These are phyloP conservation scores for Pampus argenteus DNA, from an alignment of 2,797 vertebrate species.

Conservation along the genomic window DNA sequence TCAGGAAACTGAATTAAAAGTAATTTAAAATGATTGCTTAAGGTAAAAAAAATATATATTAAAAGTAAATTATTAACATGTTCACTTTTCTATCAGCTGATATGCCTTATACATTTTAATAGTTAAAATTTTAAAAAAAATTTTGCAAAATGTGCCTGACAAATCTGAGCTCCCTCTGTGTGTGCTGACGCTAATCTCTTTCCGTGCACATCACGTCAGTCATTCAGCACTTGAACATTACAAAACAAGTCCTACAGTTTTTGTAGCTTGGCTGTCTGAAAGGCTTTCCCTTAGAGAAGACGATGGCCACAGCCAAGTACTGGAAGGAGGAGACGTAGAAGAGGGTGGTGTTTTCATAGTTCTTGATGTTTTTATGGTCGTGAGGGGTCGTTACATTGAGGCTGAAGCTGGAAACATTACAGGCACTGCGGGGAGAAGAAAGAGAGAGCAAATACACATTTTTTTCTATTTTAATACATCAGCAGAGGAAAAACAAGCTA, in stretches of 20 bases:
- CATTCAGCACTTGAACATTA: background rate
- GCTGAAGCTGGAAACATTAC: slow-evolving; percentile 79
- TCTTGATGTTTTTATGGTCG: slow-evolving; percentile 88
- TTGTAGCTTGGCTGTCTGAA: slow-evolving; percentile 97
- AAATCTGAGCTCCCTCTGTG: background rate
- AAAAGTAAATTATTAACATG: background rate
- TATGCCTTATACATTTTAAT: background rate
- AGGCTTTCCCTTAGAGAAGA: slow-evolving; percentile 97
- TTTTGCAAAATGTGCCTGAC: background rate
- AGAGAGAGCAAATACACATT: background rate
- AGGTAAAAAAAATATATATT: background rate
- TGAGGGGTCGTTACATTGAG: slow-evolving; percentile 80
- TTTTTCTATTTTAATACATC: background rate
- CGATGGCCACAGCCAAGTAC: slow-evolving; percentile 94
- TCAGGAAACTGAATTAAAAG: too few relatives aligned
- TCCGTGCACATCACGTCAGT: background rate
- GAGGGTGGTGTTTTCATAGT: slow-evolving; percentile 96
- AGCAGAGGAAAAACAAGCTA: background rate
- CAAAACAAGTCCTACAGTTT: slow-evolving; percentile 88
- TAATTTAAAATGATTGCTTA: background rate
- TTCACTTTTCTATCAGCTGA: background rate
- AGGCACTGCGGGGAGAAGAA: slow-evolving; percentile 81
- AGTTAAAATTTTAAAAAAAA: too few relatives aligned
- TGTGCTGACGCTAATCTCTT: background rate
- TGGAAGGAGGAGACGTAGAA: slow-evolving; percentile 98